These are phyloP conservation scores for Crocidura indochinensis DNA, from an alignment of 2,797 vertebrate genomes.

Conservation along the genomic window DNA sequence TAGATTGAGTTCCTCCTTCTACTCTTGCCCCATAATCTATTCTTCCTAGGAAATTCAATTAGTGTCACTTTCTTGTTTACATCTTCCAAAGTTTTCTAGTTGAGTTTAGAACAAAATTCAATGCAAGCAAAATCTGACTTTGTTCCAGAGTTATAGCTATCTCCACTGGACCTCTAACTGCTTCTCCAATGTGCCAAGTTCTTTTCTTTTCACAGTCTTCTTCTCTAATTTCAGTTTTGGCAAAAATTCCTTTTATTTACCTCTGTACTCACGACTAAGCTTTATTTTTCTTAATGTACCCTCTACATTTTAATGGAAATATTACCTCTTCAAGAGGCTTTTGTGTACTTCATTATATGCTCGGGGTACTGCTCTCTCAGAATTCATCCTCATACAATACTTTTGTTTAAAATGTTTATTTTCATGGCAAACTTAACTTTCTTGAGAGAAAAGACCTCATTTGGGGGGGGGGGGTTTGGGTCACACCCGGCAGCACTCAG, in stretches of 20 bases:
- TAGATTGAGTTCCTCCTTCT: background rate
- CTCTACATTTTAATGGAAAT: background rate
- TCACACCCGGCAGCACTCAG: too few relatives aligned
- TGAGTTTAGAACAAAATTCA: background rate
- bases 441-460: background rate
- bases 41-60: background rate
- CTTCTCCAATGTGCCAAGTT: background rate
- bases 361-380: background rate
- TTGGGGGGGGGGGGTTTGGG: too few relatives aligned
- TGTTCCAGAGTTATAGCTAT: background rate
- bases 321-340: background rate
- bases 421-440: background rate
- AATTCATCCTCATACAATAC: background rate
- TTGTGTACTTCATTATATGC: conserved; percentile 19
- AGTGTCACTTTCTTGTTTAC: conserved; percentile 11
- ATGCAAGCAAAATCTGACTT: background rate
- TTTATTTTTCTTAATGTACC: background rate
- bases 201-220: background rate
- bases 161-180: background rate
- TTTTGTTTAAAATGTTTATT: background rate
- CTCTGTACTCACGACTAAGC: background rate
- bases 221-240: background rate
- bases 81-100: background rate
- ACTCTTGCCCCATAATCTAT: background rate
- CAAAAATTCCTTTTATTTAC: background rate